Evolutionary conservation across 2,797 vertebrate genomes (phyloP).

Genomic region (Rhinella marina): DNA sequence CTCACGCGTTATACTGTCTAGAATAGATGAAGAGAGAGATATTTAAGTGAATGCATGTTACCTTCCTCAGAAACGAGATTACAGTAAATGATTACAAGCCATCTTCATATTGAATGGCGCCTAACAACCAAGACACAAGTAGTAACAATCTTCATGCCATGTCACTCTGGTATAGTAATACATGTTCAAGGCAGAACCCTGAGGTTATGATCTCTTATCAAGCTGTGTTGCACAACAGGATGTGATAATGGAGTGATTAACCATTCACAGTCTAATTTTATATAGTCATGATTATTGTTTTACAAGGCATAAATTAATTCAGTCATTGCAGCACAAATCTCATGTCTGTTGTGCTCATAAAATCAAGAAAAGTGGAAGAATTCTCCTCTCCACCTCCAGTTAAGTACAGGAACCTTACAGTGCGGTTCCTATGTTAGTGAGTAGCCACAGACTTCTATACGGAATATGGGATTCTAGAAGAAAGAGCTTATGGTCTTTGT

Average conservation of each 20-base stretch:
- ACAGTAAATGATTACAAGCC: not conserved
- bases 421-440: too few species aligned
- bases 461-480: too few species aligned
- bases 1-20: not conserved
- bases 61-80: not conserved
- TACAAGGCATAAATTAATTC: not conserved
- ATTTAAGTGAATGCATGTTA: not conserved
- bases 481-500: too few species aligned
- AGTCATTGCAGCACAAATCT: not conserved
- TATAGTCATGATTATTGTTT: not conserved
- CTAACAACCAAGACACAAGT: not conserved
- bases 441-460: too few species aligned
- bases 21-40: not conserved
- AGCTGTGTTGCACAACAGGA: not conserved
- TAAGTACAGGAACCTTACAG: too few species aligned
- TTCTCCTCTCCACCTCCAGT: too few species aligned
- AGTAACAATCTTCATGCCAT: not conserved
- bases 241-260: not conserved
- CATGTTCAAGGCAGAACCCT: not conserved
- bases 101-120: not conserved
- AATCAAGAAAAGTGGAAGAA: not conserved
- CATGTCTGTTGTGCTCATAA: not conserved
- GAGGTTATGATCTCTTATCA: not conserved
- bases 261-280: not conserved
- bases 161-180: not conserved